Conservation (phyloP, 2,888 invertebrate species). For the Onchidella celtica region DNA sequence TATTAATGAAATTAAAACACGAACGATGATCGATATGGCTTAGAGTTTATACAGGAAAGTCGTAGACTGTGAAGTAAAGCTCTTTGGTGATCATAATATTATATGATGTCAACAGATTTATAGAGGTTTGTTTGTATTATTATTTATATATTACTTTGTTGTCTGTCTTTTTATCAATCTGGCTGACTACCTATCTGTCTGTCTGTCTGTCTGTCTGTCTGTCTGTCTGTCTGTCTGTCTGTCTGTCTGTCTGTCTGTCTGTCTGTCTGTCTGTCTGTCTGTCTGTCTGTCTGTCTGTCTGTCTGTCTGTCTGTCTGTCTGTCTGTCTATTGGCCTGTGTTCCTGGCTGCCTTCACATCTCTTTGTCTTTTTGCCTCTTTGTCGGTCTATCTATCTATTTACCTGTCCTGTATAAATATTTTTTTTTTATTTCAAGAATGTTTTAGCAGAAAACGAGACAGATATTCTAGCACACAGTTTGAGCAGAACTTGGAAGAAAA, state of each 20-base stretch:
- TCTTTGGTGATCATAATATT: not conserved
- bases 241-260: not conserved
- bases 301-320: not conserved
- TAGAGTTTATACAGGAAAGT: too few species aligned
- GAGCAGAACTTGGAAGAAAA: too few species aligned
- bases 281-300: not conserved
- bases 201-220: not conserved
- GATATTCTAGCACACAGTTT: too few species aligned
- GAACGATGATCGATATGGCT: too few species aligned
- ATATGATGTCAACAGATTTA: not conserved
- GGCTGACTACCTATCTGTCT: too few species aligned
- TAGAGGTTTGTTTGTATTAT: not conserved
- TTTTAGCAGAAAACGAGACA: not conserved
- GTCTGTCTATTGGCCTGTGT: not conserved
- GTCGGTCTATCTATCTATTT: too few species aligned
- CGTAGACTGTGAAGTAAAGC: not conserved
- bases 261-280: not conserved
- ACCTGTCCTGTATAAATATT: too few species aligned
- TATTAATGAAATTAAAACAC: too few species aligned
- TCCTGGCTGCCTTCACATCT: not conserved
- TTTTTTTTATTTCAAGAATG: too few species aligned
- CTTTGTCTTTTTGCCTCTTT: not conserved
- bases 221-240: not conserved
- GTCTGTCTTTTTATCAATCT: too few species aligned
- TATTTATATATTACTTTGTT: not conserved